Conservation (phyloP, 2,888 invertebrate genomes). For the Macaria liturata region DNA sequence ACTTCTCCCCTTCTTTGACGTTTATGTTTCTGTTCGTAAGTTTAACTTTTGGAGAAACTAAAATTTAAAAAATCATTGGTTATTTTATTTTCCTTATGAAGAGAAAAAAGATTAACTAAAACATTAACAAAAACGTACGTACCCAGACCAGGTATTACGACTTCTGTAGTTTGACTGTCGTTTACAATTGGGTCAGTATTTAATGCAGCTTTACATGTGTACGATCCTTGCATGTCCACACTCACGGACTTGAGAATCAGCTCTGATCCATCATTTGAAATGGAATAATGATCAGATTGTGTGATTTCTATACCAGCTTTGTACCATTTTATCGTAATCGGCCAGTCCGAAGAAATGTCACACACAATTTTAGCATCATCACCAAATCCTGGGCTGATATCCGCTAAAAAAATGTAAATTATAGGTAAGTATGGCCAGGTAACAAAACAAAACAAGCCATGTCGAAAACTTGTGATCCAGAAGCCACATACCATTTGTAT, state of each 20-base stretch:
- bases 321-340: constrained; percentile 12
- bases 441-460: no score
- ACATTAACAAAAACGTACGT: constrained; percentile 2
- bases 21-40: neutral
- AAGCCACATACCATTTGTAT: constrained; percentile 19
- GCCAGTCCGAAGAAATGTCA: neutral
- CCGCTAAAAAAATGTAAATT: no score
- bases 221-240: constrained; percentile 23
- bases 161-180: constrained; percentile 12
- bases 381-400: no score
- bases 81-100: no score
- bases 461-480: neutral
- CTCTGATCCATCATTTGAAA: constrained; percentile 19
- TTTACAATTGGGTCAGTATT: no score
- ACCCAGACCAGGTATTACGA: constrained; percentile 27
- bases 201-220: constrained; percentile 26
- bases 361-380: neutral
- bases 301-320: constrained; percentile 1
- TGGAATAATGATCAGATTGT: constrained; percentile 13
- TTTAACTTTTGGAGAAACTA: constrained; percentile 5
- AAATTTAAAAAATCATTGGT: no score
- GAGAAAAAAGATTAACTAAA: no score
- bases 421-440: no score
- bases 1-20: neutral
- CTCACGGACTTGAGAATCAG: constrained; percentile 13